These are phyloP conservation scores for Trissoscelio sp. DNA, from an alignment of 2,888 invertebrate genomes.

Conservation along the genomic window DNA sequence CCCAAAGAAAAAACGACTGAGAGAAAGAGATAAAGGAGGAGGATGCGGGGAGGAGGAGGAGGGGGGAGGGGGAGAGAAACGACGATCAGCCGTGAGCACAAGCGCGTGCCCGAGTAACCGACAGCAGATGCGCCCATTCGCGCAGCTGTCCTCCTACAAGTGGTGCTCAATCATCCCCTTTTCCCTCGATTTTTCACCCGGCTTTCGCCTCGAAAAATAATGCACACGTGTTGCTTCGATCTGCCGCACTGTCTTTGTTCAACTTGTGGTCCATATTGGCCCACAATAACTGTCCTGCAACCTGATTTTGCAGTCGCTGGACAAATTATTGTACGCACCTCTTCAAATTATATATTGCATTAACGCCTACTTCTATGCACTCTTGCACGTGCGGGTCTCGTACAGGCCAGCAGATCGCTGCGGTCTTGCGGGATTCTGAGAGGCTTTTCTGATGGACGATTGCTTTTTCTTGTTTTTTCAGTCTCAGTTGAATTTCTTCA, in stretches of 20 bases:
- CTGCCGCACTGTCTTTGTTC: constrained; percentile 3
- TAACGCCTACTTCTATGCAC: constrained; percentile 10
- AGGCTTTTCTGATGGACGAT: not conserved
- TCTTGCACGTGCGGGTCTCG: constrained; percentile 1
- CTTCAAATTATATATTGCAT: constrained; percentile 21
- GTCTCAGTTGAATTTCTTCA: not conserved
- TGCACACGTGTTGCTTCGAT: constrained; percentile 51
- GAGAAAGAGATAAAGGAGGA: constrained; percentile 8
- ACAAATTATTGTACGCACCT: constrained; percentile 19
- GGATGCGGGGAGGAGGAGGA: constrained; percentile 7
- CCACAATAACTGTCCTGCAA: too few relatives aligned
- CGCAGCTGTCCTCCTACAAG: constrained; percentile 83
- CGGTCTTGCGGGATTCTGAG: not conserved
- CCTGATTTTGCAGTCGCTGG: constrained; percentile 27
- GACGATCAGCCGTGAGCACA: constrained; percentile 74
- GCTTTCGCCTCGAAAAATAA: constrained; percentile 62
- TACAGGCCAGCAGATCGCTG: too few relatives aligned
- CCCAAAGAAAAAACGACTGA: constrained; percentile 42
- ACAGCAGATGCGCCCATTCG: constrained; percentile 81
- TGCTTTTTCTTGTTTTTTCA: not conserved
- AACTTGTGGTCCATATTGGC: not conserved
- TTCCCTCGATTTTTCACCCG: constrained; percentile 69
- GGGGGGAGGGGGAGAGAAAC: constrained; percentile 35
- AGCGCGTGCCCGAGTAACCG: constrained; percentile 82
- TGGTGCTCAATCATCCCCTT: constrained; percentile 82